Evolutionary conservation across 1,140 invertebrate species (phyloP), one percentile per base, ranked within the genome.

Genomic region (Apis cerana): DNA sequence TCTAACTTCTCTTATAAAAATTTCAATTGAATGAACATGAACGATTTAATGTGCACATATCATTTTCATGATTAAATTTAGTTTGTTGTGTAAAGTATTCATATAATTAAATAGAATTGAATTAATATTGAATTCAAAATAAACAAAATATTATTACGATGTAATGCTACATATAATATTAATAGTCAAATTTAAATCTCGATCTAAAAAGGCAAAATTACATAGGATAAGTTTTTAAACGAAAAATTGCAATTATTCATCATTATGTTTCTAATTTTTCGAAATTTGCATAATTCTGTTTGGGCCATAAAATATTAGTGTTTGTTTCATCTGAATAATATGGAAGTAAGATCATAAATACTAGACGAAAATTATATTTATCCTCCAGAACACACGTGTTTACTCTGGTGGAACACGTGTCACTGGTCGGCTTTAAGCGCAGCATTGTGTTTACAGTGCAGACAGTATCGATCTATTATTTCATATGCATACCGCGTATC

Each of bases 361-460:
- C 62, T 5, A 21, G 8, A 33, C 17, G 52, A 50, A 62, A 58
- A 71, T 79, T 65, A 64, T 79, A 79, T 71, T 83, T 79, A 64
- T 83, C 59, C 59, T 56, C 59, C 9, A n/a, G 43, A 52, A 54
- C 43, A 19, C 17, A 48, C 43, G 67, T 67, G 77, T 80, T 80
- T 80, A 83, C 52, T 17, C 58, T 58, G 27, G 19, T 56, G 69
- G 19, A 80, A 83, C 80, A 82, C 77, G 82, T 83, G 82, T 83
- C 82, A 80, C 56, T 80, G 62, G 75, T 68, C 59, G 67, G 19
- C 50, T 50, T 27, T 77, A 77, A 62, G 50, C 80, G 23, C 58
- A 21, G 43, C 54, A 82, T 76, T 68, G 54, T 82, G 64, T 82
- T 82, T 75, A 76, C 80, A 61, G 54, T 52, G 72, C 54, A 82